These are phyloP conservation scores for Meloidogyne exigua DNA, from an alignment of 1,140 invertebrate genomes.

Conservation along the genomic window DNA sequence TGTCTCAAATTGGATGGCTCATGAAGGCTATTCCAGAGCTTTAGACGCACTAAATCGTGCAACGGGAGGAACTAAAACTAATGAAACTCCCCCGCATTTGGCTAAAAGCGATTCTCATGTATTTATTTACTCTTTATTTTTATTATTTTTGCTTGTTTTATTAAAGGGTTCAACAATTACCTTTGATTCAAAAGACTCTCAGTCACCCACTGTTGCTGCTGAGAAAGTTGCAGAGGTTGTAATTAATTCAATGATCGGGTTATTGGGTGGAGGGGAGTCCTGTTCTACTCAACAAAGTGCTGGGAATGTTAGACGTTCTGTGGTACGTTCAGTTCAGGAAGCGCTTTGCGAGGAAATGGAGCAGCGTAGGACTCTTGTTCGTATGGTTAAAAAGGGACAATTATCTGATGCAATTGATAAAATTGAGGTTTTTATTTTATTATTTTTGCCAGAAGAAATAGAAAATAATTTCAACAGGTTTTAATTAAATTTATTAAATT, in stretches of 20 bases:
- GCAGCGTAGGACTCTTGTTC: slow-evolving; percentile 75
- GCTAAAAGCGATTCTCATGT: slow-evolving; percentile 13
- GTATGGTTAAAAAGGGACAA: slow-evolving; percentile 82
- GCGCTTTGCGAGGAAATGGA: slow-evolving; percentile 65
- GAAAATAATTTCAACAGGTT: no score
- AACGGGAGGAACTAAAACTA: slow-evolving; percentile 13
- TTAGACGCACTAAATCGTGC: slow-evolving; percentile 38
- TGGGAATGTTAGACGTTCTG: slow-evolving; percentile 16
- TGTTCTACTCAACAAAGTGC: background rate
- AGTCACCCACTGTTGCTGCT: slow-evolving; percentile 6
- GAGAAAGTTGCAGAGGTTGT: slow-evolving; percentile 19
- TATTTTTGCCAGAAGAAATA: no score
- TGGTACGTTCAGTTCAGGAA: slow-evolving; percentile 29
- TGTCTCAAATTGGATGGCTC: slow-evolving; percentile 39
- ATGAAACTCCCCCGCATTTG: background rate
- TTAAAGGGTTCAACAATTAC: background rate
- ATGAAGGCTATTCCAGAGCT: slow-evolving; percentile 43
- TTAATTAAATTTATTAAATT: no score
- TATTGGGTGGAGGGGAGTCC: slow-evolving; percentile 1
- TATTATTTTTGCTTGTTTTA: slow-evolving; percentile 7
- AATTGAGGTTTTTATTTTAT: slow-evolving; percentile 17
- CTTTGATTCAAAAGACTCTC: slow-evolving; percentile 25
- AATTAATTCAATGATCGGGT: slow-evolving; percentile 26
- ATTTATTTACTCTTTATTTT: background rate
- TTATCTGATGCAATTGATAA: slow-evolving; percentile 83